Conservation (phyloP, 2,888 invertebrate species). For the Brachyptera putata region DNA sequence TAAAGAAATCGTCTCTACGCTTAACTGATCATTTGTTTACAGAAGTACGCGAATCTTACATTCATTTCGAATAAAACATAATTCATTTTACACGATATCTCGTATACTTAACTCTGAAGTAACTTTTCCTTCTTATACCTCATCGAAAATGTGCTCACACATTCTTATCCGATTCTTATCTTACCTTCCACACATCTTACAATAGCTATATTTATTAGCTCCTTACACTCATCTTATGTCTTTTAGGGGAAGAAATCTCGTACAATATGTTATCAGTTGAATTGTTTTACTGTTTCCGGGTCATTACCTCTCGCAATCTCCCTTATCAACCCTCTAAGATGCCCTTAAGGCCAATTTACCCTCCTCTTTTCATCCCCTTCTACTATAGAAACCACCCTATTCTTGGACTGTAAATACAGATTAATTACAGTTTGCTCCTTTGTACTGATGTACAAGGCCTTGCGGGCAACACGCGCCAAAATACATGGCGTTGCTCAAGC, state of each 20-base stretch:
- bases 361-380: neutral
- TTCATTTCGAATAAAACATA: no score
- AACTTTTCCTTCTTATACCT: no score
- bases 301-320: slow-evolving; percentile 12
- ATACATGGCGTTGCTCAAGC: no score
- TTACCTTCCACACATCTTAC: no score
- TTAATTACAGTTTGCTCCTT: slow-evolving; percentile 13
- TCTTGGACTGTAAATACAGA: slow-evolving; percentile 13
- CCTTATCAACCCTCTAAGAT: slow-evolving; percentile 12
- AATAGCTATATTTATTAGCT: no score
- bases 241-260: slow-evolving; percentile 10
- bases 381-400: neutral
- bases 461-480: neutral
- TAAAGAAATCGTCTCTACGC: no score
- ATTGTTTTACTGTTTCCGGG: slow-evolving; percentile 17
- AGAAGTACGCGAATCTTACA: no score
- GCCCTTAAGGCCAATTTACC: slow-evolving; percentile 15
- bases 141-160: no score
- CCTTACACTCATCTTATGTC: neutral
- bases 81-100: no score
- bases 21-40: no score
- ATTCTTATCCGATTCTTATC: no score
- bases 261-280: slow-evolving; percentile 16
- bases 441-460: neutral
- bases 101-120: no score